Conservation (phyloP, 2,113 vertebrate species). For the Pangasianodon hypophthalmus region DNA sequence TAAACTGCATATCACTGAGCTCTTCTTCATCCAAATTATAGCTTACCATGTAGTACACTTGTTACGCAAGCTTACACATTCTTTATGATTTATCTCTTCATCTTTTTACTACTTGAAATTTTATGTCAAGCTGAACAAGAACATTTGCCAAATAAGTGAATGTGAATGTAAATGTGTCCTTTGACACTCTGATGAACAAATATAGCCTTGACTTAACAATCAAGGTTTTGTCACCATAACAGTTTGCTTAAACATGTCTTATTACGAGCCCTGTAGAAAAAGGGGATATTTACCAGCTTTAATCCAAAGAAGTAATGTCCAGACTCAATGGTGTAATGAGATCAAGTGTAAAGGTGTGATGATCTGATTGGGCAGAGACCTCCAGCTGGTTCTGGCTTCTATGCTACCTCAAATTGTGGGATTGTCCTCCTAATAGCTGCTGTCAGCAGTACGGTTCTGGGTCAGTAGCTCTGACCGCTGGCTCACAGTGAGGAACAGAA, state of each 20-base stretch:
- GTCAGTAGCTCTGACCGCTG: conserved; percentile 69
- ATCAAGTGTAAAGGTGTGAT: conserved; percentile 60
- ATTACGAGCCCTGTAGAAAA: background rate
- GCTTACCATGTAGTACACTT: background rate
- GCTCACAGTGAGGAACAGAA: conserved; percentile 56
- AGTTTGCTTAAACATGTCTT: background rate
- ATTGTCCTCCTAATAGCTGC: conserved; percentile 63
- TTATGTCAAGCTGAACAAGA: background rate
- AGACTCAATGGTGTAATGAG: conserved; percentile 3
- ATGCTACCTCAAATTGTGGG: conserved; percentile 64
- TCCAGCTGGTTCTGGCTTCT: conserved; percentile 55
- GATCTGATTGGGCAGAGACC: conserved; percentile 75
- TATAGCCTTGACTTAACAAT: background rate
- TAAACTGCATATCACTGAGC: background rate
- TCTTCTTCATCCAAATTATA: background rate
- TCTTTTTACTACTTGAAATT: background rate
- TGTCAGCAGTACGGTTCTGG: conserved; percentile 65
- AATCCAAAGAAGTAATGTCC: background rate
- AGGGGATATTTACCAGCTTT: background rate
- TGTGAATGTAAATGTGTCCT: background rate
- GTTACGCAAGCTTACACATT: background rate
- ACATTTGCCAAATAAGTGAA: background rate
- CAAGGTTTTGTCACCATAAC: background rate
- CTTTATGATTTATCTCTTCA: background rate
- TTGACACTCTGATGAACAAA: background rate